Conservation (phyloP, 2,797 vertebrate genomes). For the Orestias chungarensis region DNA sequence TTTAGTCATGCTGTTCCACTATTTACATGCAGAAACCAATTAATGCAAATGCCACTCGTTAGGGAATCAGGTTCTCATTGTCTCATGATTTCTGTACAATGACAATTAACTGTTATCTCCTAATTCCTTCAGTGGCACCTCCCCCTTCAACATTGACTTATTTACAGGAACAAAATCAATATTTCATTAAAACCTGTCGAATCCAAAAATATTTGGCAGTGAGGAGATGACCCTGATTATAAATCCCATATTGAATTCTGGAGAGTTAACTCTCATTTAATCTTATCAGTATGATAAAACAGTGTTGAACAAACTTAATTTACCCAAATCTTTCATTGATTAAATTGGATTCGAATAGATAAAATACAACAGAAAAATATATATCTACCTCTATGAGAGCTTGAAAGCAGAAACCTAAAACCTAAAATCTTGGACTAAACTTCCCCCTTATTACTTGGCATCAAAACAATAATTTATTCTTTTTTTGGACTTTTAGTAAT, state of each 20-base stretch:
- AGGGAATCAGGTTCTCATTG: not conserved
- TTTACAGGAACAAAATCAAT: conserved; percentile 50
- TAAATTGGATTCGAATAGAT: not conserved
- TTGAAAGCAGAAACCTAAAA: not conserved
- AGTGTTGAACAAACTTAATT: not conserved
- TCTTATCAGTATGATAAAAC: not conserved
- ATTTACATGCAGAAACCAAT: conserved; percentile 11
- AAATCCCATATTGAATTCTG: not conserved
- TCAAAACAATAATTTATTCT: not conserved
- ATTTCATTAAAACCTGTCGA: conserved; percentile 53
- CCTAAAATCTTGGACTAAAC: not conserved
- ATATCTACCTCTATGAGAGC: not conserved
- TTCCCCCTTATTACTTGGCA: not conserved
- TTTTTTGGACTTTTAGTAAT: not conserved
- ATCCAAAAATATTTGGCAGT: conserved; percentile 21
- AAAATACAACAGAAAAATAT: not conserved
- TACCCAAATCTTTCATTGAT: not conserved
- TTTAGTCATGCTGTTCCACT: not conserved
- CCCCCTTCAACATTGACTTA: conserved; percentile 25
- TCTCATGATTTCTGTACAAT: conserved; percentile 3
- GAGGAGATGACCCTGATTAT: conserved; percentile 19
- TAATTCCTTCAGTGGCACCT: conserved; percentile 24
- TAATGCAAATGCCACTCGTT: conserved; percentile 23
- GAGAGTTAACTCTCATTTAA: not conserved
- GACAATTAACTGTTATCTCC: conserved; percentile 28